Conservation (phyloP, 2,113 vertebrate genomes). For the Odontophorus gujanensis region DNA sequence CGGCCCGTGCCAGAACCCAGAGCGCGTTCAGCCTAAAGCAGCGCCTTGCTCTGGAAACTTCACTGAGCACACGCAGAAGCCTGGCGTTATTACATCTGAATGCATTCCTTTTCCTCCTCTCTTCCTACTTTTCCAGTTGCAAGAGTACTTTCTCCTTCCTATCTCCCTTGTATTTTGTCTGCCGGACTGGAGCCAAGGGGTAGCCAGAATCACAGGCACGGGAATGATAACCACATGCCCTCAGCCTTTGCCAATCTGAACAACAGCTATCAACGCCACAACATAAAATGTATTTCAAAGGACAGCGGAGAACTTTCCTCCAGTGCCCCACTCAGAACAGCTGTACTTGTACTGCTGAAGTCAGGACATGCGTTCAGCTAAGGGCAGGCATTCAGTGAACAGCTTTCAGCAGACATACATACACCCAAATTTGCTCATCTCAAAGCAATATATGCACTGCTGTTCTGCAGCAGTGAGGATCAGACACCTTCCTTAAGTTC, state of each 20-base stretch:
- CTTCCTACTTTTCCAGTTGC: background rate
- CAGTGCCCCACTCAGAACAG: background rate
- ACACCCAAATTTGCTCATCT: fast-evolving
- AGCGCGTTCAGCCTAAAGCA: background rate
- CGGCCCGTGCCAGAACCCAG: background rate
- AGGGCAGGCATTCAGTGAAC: fast-evolving
- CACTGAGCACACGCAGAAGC: background rate
- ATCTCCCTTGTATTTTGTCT: background rate
- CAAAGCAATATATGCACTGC: fast-evolving
- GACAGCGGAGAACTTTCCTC: background rate
- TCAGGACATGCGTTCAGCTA: fast-evolving
- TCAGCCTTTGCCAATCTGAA: background rate
- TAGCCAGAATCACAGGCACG: background rate
- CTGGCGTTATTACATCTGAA: background rate
- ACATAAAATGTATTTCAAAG: background rate
- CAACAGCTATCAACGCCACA: background rate
- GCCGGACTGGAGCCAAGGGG: background rate
- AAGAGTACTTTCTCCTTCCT: background rate
- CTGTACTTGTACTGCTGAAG: background rate
- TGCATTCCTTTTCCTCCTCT: background rate
- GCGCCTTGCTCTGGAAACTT: background rate
- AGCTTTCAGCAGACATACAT: background rate
- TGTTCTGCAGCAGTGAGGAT: background rate
- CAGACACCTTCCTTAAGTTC: background rate
- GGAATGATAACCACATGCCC: fast-evolving